These are phyloP conservation scores for Lordiphosa clarofinis DNA, from an alignment of 1,140 invertebrate species.

Conservation along the genomic window DNA sequence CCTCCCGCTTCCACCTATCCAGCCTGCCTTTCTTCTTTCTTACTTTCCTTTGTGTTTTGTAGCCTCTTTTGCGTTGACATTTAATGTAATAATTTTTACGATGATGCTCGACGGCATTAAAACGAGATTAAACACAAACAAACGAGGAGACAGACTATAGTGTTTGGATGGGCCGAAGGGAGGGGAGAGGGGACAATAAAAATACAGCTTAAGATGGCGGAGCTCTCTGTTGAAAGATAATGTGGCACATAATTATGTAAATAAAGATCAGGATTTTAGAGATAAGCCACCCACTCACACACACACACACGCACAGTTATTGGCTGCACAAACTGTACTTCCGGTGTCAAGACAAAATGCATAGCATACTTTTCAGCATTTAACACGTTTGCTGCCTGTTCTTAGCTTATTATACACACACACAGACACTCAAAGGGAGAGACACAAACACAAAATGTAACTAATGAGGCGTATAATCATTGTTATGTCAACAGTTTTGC, in stretches of 20 bases:
- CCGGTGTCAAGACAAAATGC: not conserved
- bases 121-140: conserved; percentile 76
- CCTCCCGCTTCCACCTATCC: not conserved
- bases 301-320: conserved; percentile 5
- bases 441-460: conserved; percentile 53
- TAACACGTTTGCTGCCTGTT: no score
- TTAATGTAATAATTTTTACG: conserved; percentile 77
- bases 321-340: conserved; percentile 8
- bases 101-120: conserved; percentile 75
- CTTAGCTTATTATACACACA: conserved; percentile 23
- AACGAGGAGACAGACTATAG: conserved; percentile 37
- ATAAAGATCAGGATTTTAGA: conserved; percentile 12
- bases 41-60: conserved; percentile 10
- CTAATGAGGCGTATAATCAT: conserved; percentile 78
- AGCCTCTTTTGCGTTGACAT: conserved; percentile 61
- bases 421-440: conserved; percentile 10
- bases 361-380: conserved; percentile 17
- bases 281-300: conserved; percentile 4
- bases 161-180: not conserved
- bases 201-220: conserved; percentile 33
- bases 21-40: conserved; percentile 2
- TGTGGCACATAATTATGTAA: conserved; percentile 71
- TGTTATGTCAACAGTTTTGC: conserved; percentile 77
- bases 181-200: conserved; percentile 52
- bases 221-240: conserved; percentile 68